phyloP scores from a whole-genome alignment of 2,113 vertebrate species.

The Sinocyclocheilus anophthalmus region DNA sequence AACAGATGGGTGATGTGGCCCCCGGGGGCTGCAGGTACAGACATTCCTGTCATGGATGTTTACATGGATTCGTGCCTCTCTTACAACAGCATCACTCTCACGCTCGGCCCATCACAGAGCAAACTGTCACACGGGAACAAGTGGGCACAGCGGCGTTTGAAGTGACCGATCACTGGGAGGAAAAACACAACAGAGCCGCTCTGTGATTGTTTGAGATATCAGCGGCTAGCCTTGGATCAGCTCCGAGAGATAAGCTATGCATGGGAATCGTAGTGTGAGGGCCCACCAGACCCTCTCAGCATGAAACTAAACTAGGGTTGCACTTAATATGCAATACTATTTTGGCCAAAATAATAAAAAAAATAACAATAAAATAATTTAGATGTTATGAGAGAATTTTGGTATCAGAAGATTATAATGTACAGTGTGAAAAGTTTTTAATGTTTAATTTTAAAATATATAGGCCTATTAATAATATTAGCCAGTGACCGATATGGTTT shows the following conservation, averaged over 20 bases:
- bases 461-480: no score
- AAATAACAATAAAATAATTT: no score
- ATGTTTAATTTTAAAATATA: no score
- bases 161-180: conserved; percentile 27
- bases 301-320: background rate
- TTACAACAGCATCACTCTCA: conserved; percentile 59
- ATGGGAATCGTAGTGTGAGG: conserved; percentile 2
- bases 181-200: conserved; percentile 21
- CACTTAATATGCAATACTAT: no score
- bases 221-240: background rate
- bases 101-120: conserved; percentile 31
- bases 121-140: conserved; percentile 56
- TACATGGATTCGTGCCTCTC: background rate
- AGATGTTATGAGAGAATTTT: no score
- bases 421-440: no score
- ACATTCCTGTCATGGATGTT: conserved; percentile 11
- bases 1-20: conserved; percentile 66
- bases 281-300: background rate
- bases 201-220: conserved; percentile 37
- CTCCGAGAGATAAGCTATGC: conserved; percentile 3
- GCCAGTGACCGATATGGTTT: no score
- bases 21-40: conserved; percentile 53
- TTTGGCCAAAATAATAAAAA: no score
- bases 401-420: no score
- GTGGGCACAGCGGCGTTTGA: conserved; percentile 24